These are phyloP conservation scores for Physocephala rufipes DNA, from an alignment of 2,888 invertebrate genomes.

Conservation along the genomic window DNA sequence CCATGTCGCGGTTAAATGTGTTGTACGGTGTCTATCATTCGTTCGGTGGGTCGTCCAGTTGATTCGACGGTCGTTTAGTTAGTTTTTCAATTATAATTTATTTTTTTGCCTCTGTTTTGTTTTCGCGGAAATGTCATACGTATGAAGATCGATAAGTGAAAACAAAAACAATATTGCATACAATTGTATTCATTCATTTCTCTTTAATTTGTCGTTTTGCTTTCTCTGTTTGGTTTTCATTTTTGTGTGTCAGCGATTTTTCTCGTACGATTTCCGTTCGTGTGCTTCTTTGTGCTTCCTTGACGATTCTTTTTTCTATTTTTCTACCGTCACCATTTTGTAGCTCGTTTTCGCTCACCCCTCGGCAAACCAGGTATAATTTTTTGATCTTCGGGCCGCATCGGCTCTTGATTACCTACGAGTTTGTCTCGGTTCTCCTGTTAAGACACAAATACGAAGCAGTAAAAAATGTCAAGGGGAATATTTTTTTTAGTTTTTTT, in stretches of 20 bases:
- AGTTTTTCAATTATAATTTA: neutral
- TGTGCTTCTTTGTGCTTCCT: slow-evolving; percentile 31
- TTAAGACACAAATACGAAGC: slow-evolving; percentile 24
- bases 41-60: neutral
- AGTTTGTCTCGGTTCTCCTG: neutral
- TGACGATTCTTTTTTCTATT: slow-evolving; percentile 24
- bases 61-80: neutral
- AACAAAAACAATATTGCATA: slow-evolving; percentile 12
- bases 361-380: slow-evolving; percentile 9
- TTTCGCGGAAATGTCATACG: slow-evolving; percentile 19
- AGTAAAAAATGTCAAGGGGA: slow-evolving; percentile 15
- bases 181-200: slow-evolving; percentile 19
- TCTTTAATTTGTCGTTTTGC: slow-evolving; percentile 3
- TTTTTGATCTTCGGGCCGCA: slow-evolving; percentile 15
- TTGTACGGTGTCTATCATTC: neutral
- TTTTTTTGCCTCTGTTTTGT: slow-evolving; percentile 13
- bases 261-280: slow-evolving; percentile 32
- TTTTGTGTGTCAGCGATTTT: slow-evolving; percentile 11
- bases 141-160: neutral
- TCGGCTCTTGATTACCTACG: slow-evolving; percentile 33
- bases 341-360: slow-evolving; percentile 28
- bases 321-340: slow-evolving; percentile 43
- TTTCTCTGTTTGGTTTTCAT: neutral
- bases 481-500: neutral
- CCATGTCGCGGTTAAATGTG: neutral